Evolutionary conservation across 2,113 vertebrate species (phyloP).

Genomic region (Vulpes lagopus): DNA sequence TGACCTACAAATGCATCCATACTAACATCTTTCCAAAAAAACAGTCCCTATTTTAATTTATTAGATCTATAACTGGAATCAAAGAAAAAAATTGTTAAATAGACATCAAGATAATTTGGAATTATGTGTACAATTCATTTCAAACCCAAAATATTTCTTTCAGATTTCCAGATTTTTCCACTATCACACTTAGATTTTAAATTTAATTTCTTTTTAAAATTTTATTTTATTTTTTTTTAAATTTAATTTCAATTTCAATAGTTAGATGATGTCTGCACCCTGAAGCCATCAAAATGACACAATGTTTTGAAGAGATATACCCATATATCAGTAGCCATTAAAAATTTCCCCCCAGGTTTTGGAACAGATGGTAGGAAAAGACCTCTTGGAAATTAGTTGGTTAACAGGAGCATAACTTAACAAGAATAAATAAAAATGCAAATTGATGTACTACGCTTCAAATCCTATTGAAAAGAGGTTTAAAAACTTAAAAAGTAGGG

Average conservation of each 20-base stretch:
- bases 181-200: neutral
- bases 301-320: conserved; percentile 47
- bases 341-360: neutral
- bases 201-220: neutral
- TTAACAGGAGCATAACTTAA: conserved; percentile 39
- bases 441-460: conserved; percentile 48
- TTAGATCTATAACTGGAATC: neutral
- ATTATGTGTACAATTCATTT: neutral
- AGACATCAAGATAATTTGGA: neutral
- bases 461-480: conserved; percentile 5
- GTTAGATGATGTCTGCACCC: neutral
- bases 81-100: neutral
- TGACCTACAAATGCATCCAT: neutral
- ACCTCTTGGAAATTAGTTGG: conserved; percentile 1
- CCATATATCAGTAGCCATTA: neutral
- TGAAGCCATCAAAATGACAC: conserved; percentile 13
- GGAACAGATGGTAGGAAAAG: conserved; percentile 53
- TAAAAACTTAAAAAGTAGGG: conserved; percentile 23
- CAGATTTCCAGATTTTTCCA: neutral
- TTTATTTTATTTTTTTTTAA: too few relatives aligned
- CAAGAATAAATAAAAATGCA: conserved; percentile 59
- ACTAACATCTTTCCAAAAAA: neutral
- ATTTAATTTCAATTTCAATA: conserved; percentile 56
- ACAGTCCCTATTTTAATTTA: neutral
- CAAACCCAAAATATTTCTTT: neutral